Conservation (phyloP, 2,113 vertebrate species). For the Cairina moschata region DNA sequence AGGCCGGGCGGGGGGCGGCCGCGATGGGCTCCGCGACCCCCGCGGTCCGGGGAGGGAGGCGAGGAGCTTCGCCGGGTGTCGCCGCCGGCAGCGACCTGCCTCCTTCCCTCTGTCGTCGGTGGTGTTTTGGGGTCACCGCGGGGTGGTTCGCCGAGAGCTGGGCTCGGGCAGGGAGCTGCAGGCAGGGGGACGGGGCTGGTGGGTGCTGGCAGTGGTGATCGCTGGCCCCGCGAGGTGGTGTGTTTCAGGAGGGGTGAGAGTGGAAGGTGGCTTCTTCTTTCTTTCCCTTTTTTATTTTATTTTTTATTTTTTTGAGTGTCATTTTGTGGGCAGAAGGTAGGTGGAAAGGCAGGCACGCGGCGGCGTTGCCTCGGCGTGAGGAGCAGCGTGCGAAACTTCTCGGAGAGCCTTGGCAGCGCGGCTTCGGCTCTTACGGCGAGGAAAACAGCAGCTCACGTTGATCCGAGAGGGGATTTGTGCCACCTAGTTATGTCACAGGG, state of each 20-base stretch:
- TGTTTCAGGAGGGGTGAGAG: neutral
- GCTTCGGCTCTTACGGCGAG: neutral
- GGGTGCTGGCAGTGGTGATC: neutral
- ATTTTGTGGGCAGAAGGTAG: neutral
- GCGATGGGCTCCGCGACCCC: too few species aligned
- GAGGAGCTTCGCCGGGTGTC: neutral
- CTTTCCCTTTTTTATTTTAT: neutral
- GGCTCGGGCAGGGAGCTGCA: neutral
- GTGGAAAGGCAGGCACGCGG: neutral
- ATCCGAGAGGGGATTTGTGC: neutral
- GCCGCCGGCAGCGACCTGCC: neutral
- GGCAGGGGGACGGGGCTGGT: neutral
- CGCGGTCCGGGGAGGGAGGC: too few species aligned
- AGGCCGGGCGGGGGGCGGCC: neutral
- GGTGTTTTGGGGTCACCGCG: neutral
- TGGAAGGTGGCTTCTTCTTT: neutral
- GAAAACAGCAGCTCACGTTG: neutral
- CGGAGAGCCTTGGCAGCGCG: neutral
- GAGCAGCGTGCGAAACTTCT: neutral
- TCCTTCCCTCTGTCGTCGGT: too few species aligned
- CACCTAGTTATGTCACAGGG: neutral
- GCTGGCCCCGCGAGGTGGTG: neutral
- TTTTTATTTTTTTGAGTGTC: neutral
- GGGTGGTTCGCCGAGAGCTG: neutral
- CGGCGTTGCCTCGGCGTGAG: accelerated